Evolutionary conservation across 2,797 vertebrate species (phyloP), one percentile per base, ranked within the genome.

Genomic region (Schizothorax lantsangensis): DNA sequence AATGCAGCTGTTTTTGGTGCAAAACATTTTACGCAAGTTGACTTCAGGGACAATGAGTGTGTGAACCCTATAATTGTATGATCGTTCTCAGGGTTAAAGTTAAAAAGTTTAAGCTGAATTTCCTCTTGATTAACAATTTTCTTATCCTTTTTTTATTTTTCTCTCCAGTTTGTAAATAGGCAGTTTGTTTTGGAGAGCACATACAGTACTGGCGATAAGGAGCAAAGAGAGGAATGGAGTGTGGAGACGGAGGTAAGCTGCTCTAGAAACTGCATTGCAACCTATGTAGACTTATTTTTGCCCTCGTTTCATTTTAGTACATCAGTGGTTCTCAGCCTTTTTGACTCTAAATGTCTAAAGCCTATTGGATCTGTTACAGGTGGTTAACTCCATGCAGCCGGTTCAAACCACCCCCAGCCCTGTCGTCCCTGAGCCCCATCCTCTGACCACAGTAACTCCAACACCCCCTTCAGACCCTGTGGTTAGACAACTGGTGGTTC

Each of bases 111-210:
- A 54, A 54, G 19, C 52, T 26, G 23, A 38, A 30, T 52, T 15
- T 69, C 21, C 14, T 23, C 30, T 12, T 40, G 45, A 78, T 52
- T 43, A 10, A 23, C 36, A 5, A 2, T 38, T 36, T 80, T 85
- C 38, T 86, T 5, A 14, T 30, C 6, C 49, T 6, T 62, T 12
- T 62, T 23, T 59, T 72, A n/a, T 83, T 30, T 38, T 12, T 14
- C 33, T 30, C 89, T 79, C 33, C 94, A 99, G 98, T 99, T 99
- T 95, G 96, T 99, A 95, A 99, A 99, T 95, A 97, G 98, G 95
- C 98, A 99, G 95, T 99, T 99, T 95, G 98, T 99, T 97, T 96
- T 97, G 95, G 98, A 99, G 91, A 92, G 95, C 92, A 94, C 98
- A 91, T 98, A 97, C 96, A 97, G 95, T 93, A 93, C 94, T 93